A percentile compares a stretch with the other conserved stretches of the same genome.
Evolutionary conservation across 2,113 vertebrate species (phyloP).

Genomic region (Tyrannus savana): DNA sequence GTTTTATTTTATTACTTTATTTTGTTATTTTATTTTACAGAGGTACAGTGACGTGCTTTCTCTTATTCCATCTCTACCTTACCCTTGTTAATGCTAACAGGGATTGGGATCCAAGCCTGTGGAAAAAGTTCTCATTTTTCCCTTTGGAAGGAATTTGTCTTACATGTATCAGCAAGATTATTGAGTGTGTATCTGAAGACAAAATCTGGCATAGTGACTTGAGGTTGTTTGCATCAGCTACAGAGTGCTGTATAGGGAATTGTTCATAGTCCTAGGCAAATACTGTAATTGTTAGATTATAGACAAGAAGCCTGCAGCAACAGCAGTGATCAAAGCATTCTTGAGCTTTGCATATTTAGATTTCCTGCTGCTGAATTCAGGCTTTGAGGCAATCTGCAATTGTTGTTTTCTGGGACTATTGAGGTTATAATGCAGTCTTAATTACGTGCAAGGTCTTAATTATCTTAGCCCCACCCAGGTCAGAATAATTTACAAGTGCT

Average conservation of each 20-base stretch:
- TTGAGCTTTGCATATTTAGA: conserved; percentile 19
- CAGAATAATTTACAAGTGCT: background rate
- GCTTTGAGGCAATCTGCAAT: background rate
- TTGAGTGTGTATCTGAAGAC: background rate
- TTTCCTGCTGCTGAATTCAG: background rate
- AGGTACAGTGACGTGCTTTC: background rate
- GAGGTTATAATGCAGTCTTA: background rate
- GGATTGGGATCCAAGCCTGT: background rate
- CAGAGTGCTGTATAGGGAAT: background rate
- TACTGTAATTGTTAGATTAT: conserved; percentile 40
- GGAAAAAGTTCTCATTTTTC: background rate
- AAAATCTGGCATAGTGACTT: background rate
- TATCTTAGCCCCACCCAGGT: background rate
- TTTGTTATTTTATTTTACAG: background rate
- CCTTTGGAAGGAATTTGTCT: background rate
- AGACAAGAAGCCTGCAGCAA: conserved; percentile 27
- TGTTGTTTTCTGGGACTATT: background rate
- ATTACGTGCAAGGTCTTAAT: background rate
- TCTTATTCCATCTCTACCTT: background rate
- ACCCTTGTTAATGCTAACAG: background rate
- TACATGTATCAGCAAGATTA: background rate
- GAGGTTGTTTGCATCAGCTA: background rate
- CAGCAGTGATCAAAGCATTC: background rate
- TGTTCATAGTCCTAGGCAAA: conserved; percentile 9
- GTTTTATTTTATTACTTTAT: background rate